These are phyloP conservation scores for Rhyacophila brunnea DNA, from an alignment of 1,140 invertebrate genomes.

Conservation along the genomic window DNA sequence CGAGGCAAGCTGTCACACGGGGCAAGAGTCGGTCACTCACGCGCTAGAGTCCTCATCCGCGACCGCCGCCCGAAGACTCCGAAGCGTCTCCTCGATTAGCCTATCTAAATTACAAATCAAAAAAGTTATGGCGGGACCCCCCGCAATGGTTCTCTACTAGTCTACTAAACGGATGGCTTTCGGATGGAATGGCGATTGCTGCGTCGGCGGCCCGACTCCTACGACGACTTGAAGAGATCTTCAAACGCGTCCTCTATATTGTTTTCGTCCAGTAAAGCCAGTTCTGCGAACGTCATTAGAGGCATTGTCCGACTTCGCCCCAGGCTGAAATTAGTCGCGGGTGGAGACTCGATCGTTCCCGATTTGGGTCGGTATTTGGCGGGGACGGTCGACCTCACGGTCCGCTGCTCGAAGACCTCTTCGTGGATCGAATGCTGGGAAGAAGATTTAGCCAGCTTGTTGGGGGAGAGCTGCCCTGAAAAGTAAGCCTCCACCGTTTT, in stretches of 20 bases:
- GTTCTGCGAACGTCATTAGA: constrained; percentile 60
- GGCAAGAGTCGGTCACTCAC: constrained; percentile 23
- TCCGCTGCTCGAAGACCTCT: not conserved
- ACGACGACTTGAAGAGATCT: constrained; percentile 62
- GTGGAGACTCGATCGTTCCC: constrained; percentile 52
- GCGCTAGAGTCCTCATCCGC: constrained; percentile 8
- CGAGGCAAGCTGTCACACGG: constrained; percentile 31
- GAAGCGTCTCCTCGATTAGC: constrained; percentile 21
- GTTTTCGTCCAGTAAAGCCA: constrained; percentile 63
- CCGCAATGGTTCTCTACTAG: constrained; percentile 3
- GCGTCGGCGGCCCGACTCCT: constrained; percentile 1
- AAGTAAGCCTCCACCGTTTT: constrained; percentile 81
- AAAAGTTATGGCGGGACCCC: constrained; percentile 24
- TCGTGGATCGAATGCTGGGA: constrained; percentile 32
- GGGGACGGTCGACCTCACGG: not conserved
- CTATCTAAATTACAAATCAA: constrained; percentile 35
- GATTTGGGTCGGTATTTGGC: constrained; percentile 16
- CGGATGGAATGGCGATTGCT: constrained; percentile 28
- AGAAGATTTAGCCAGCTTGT: constrained; percentile 32
- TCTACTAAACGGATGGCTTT: constrained; percentile 34
- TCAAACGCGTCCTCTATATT: constrained; percentile 77
- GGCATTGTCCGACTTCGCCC: constrained; percentile 74
- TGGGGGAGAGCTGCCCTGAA: constrained; percentile 47
- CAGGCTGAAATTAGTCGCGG: constrained; percentile 48
- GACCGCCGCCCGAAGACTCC: constrained; percentile 5